Evolutionary conservation across 2,113 vertebrate species (phyloP), one percentile per base, ranked within the genome.

Genomic region (Xenopus borealis): DNA sequence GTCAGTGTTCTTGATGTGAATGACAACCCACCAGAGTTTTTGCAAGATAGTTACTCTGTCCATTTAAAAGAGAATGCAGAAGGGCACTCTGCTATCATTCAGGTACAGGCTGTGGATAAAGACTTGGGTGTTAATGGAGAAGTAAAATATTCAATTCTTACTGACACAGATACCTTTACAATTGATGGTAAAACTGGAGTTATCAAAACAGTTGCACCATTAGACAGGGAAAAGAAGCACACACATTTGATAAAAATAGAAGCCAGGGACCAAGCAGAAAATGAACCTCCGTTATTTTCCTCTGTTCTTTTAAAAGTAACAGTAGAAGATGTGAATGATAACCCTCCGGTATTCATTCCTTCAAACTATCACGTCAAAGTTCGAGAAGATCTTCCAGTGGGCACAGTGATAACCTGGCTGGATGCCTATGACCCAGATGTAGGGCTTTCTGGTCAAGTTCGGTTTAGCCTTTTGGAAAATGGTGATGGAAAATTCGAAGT

Each of bases 271-370:
- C 94, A 95, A 75, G 86, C 97, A 18, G 63, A 77, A 0, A 85
- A 86, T 44, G 96, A 96, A 66, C 91, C 92, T 62, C 94, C 93
- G 57, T 69, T 96, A 20, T 92, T 93, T 79, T 96, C 97, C 55
- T 94, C 91, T 0, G 93, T 95, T 7, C 78, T 87, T 3, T 87
- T 99, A 78, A 98, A 94, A 82, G 89, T 99, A 52, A 89, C 86
- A 0, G 81, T 99, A 53, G 95, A 97, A 82, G 97, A 99, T 74
- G 88, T 97, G 50, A 99, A 99, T 62, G 97, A 99, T 82, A 98
- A 97, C 78, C 92, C 95, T 13, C 97, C 97, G 0, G 93, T 86
- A 52, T 98, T 97, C 84, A 88, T 99, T 78, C 97, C 97, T 52
- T 85, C 93, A 1, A 96, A 94, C 81, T 97, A 98, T 55, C 93